Conservation (phyloP, 2,797 vertebrate species). For the Clarias laeviceps region DNA sequence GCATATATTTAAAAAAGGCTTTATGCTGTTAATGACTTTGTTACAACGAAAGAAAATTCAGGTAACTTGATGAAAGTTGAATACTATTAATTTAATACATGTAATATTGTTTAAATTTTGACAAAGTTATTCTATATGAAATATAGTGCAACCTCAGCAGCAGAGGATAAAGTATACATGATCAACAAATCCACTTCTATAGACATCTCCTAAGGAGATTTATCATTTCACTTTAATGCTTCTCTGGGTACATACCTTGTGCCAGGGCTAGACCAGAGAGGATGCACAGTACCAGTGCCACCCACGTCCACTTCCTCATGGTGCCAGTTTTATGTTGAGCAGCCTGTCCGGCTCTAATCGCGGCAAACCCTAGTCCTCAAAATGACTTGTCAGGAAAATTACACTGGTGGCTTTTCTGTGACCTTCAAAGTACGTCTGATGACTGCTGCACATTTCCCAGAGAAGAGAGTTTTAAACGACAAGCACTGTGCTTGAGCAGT, state of each 20-base stretch:
- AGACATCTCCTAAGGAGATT: background rate
- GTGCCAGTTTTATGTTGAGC: slow-evolving; percentile 54
- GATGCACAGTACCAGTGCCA: slow-evolving; percentile 67
- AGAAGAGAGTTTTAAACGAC: slow-evolving; percentile 76
- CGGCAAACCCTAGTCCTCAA: slow-evolving; percentile 10
- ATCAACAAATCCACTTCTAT: background rate
- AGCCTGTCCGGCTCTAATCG: slow-evolving; percentile 26
- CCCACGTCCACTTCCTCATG: slow-evolving; percentile 76
- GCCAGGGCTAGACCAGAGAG: slow-evolving; percentile 66
- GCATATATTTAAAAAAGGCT: background rate
- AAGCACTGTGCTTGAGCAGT: slow-evolving; percentile 65
- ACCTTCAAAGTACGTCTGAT: slow-evolving; percentile 61
- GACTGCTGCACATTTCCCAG: slow-evolving; percentile 66
- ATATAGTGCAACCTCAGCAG: background rate
- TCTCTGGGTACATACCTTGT: slow-evolving; percentile 71
- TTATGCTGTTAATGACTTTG: background rate
- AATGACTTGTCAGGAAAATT: slow-evolving; percentile 37
- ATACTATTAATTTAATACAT: background rate
- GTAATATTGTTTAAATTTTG: background rate
- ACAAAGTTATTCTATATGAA: too few relatives aligned
- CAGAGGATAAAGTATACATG: background rate
- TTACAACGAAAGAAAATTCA: background rate
- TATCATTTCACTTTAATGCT: background rate
- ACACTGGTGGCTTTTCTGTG: slow-evolving; percentile 35
- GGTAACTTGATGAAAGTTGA: background rate